Conservation (phyloP, 2,113 vertebrate species). For the Heptranchias perlo region DNA sequence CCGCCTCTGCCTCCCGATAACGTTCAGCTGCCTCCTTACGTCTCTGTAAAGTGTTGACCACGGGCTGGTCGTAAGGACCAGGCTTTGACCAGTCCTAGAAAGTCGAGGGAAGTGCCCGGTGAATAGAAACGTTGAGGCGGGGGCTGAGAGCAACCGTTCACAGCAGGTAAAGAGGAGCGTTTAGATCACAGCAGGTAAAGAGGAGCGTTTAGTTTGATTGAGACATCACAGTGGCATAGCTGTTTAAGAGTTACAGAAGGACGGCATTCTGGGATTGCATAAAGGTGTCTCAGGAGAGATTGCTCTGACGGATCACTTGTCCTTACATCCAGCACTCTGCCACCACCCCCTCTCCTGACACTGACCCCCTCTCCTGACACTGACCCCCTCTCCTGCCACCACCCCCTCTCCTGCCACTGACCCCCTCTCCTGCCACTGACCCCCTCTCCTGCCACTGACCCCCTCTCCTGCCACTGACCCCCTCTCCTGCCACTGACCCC, state of each 20-base stretch:
- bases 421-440: neutral
- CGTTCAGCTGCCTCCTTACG: slow-evolving; percentile 81
- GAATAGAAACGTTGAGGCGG: neutral
- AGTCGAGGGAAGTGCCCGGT: neutral
- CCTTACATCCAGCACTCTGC: neutral
- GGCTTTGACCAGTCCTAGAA: slow-evolving; percentile 90
- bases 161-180: neutral
- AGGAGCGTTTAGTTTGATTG: neutral
- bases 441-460: neutral
- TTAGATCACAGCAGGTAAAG: neutral
- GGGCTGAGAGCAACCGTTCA: neutral
- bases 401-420: neutral
- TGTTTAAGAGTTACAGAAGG: neutral
- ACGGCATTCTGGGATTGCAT: neutral
- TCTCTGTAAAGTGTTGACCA: slow-evolving; percentile 70
- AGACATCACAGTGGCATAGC: neutral
- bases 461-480: neutral
- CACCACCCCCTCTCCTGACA: neutral
- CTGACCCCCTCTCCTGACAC: neutral
- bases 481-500: neutral
- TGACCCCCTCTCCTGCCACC: neutral
- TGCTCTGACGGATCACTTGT: too few relatives aligned
- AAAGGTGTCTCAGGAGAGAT: neutral
- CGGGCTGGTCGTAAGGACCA: slow-evolving; percentile 74
- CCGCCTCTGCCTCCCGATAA: slow-evolving; percentile 70